Evolutionary conservation across 1,140 invertebrate species (phyloP).

Genomic region (Phenacoccus solenopsis): DNA sequence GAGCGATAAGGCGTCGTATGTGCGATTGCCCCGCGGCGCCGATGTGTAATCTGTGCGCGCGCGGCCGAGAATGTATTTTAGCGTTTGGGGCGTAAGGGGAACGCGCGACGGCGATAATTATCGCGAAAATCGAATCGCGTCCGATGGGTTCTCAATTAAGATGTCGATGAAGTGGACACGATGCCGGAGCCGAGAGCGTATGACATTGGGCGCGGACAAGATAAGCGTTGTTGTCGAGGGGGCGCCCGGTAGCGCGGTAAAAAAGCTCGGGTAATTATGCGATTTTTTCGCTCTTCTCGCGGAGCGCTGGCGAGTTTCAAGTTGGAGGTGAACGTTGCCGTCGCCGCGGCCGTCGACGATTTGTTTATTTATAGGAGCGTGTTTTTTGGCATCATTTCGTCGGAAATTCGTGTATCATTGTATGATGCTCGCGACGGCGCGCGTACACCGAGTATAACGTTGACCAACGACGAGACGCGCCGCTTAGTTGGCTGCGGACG

Average conservation of each 20-base stretch:
- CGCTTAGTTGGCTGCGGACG: background rate
- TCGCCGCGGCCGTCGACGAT: background rate
- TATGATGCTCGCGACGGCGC: background rate
- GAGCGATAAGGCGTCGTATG: too few species aligned
- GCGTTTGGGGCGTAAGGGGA: too few species aligned
- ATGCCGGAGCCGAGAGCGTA: background rate
- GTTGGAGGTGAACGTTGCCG: conserved; percentile 6
- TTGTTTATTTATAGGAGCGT: conserved; percentile 15
- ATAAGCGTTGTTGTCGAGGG: too few species aligned
- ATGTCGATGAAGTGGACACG: background rate
- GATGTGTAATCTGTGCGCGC: too few species aligned
- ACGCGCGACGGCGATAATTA: too few species aligned
- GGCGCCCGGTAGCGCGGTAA: background rate
- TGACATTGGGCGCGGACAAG: background rate
- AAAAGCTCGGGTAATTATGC: background rate
- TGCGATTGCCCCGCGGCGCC: too few species aligned
- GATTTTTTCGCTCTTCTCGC: background rate
- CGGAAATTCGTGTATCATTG: background rate
- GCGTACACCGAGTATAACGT: background rate
- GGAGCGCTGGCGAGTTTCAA: background rate
- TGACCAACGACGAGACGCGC: background rate
- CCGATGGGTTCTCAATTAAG: background rate
- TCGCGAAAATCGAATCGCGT: too few species aligned
- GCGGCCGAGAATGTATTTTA: too few species aligned
- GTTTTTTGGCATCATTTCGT: conserved; percentile 11